Evolutionary conservation across 2,888 invertebrate species (phyloP).

Genomic region (Meteorus colon): DNA sequence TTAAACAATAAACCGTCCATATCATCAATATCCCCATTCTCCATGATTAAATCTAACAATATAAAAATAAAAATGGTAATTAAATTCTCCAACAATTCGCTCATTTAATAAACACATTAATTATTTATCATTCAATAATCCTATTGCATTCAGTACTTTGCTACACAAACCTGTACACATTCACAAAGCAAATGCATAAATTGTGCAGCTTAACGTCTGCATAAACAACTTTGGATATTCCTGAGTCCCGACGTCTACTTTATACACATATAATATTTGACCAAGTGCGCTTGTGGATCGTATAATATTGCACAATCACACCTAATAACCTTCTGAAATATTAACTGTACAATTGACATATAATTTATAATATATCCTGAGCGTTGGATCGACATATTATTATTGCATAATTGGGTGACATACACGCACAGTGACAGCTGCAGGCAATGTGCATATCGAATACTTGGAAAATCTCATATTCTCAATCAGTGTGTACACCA

Average conservation of each 20-base stretch:
- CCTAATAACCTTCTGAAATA: background rate
- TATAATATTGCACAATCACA: background rate
- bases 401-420: constrained; percentile 4
- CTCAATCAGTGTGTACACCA: background rate
- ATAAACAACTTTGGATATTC: background rate
- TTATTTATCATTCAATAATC: background rate
- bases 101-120: background rate
- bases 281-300: background rate
- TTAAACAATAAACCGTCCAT: background rate
- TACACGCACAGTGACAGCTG: constrained; percentile 4
- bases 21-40: too few relatives aligned
- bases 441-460: background rate
- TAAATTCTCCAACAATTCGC: background rate
- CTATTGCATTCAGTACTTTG: background rate
- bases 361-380: background rate
- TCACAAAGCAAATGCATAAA: background rate
- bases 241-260: background rate
- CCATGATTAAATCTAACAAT: too few relatives aligned
- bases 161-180: background rate
- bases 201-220: background rate
- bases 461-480: background rate
- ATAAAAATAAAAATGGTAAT: too few relatives aligned
- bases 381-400: background rate
- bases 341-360: background rate
- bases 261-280: background rate